Evolutionary conservation across 1,140 invertebrate genomes (phyloP), one percentile per base, ranked within the genome.

Genomic region (Zophobas morio): DNA sequence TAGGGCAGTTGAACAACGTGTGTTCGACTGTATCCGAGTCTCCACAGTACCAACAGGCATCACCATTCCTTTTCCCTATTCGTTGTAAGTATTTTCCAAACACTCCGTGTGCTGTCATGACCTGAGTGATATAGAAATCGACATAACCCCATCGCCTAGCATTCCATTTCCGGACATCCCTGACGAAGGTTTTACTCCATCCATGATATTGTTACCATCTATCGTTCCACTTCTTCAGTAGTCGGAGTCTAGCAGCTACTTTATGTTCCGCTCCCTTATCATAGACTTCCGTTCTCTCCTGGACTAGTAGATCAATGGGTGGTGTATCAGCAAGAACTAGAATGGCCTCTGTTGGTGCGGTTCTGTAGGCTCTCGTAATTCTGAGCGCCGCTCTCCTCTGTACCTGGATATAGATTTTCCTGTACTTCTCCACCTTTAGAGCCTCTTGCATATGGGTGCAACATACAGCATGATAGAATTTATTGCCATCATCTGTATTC

Each of bases 121-220:
- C 39, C 54, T 79, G 80, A 6, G 74, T 71, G 33, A 75, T 2
- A 51, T 56, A 71, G 32, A 71, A 66, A 3, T 66, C 53, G 1
- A 70, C n/a, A 1, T 66, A 33, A 20, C 73, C 36, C 6, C 20
- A 46, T 4, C 63, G 46, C 5, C 72, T 39, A 20, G 34, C 34
- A 2, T 56, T 32, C 78, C 76, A 75, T 6, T 39, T 8, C 3
- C 34, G 2, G 6, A 78, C 57, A 46, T 80, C 49, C 40, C 1
- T 34, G 4, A 79, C 73, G 6, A 80, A 63, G 46, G 2, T 35
- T 35, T 75, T 80, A 1, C 78, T 57, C 73, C 71, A 79, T 66
- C 53, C 36, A 8, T n/a, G 8, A 6, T 74, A 33, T 6, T 32
- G 6, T 0, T 46, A 20, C 78, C 78, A 81, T 46, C 54, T 56